These are phyloP conservation scores for Castor canadensis DNA, from an alignment of 2,113 vertebrate genomes.

Conservation along the genomic window DNA sequence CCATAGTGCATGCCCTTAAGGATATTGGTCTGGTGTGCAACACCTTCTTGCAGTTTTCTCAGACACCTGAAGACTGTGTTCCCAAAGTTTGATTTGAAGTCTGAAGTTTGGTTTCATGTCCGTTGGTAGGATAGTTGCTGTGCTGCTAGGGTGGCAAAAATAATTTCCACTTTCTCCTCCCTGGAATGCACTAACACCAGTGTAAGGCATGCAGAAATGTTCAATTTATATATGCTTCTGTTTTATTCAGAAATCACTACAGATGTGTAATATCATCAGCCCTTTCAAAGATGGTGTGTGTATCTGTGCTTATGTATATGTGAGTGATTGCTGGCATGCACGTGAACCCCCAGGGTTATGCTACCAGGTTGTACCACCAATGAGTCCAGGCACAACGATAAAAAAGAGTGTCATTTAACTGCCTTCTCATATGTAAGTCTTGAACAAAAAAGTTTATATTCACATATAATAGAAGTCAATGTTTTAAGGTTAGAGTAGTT, in stretches of 20 bases:
- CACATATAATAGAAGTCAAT: neutral
- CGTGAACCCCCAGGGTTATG: neutral
- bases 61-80: neutral
- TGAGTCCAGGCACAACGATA: neutral
- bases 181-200: neutral
- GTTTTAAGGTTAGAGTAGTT: neutral
- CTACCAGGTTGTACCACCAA: neutral
- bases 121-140: neutral
- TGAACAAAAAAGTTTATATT: neutral
- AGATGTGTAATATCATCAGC: neutral
- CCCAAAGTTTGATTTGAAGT: neutral
- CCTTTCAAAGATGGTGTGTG: neutral
- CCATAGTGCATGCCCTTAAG: neutral
- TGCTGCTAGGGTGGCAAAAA: neutral
- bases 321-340: neutral
- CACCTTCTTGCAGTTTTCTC: neutral
- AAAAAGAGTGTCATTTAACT: neutral
- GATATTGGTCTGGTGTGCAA: fast-evolving
- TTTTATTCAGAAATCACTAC: neutral
- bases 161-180: neutral
- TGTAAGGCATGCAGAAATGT: too few species aligned
- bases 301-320: neutral
- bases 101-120: neutral
- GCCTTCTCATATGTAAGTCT: neutral
- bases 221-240: neutral